phyloP scores from a whole-genome alignment of 2,888 invertebrate genomes.

The Zhengitettix transpicula region DNA sequence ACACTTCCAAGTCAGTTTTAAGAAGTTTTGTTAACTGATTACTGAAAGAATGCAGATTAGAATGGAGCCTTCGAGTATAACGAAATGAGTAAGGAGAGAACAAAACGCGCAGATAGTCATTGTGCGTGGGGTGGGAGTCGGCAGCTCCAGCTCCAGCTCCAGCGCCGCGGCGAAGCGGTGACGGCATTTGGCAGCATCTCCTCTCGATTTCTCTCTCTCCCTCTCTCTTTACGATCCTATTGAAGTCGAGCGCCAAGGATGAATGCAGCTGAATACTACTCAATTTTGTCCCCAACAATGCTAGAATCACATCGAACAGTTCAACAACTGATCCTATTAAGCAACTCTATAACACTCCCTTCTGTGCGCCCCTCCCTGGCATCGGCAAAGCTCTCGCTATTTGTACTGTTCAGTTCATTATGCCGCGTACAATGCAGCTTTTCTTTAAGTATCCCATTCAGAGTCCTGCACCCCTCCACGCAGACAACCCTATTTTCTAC shows the following conservation, averaged over 20 bases:
- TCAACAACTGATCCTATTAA: slow-evolving; percentile 17
- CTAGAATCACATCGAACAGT: slow-evolving; percentile 16
- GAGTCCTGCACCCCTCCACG: slow-evolving; percentile 32
- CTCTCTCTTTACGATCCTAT: not conserved
- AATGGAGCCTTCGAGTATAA: too few species aligned
- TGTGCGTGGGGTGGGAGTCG: too few species aligned
- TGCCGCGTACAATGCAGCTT: slow-evolving; percentile 13
- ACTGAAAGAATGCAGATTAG: too few species aligned
- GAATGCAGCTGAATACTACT: slow-evolving; percentile 15
- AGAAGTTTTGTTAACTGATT: too few species aligned
- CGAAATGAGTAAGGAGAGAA: too few species aligned
- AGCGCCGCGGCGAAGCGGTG: too few species aligned
- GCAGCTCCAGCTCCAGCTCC: too few species aligned
- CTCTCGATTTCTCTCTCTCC: not conserved
- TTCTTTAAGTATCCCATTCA: slow-evolving; percentile 14
- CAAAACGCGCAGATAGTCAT: too few species aligned
- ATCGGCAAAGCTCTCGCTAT: slow-evolving; percentile 5
- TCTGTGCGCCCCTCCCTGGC: not conserved
- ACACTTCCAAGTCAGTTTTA: too few species aligned
- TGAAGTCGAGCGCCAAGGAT: slow-evolving; percentile 10
- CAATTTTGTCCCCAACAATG: slow-evolving; percentile 16
- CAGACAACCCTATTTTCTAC: slow-evolving; percentile 8
- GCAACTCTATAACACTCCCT: slow-evolving; percentile 9
- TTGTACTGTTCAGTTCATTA: slow-evolving; percentile 15
- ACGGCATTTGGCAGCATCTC: too few species aligned